Base-by-base conservation (phyloP, 1,140 invertebrate species). In the Sycobia sp. region DNA sequence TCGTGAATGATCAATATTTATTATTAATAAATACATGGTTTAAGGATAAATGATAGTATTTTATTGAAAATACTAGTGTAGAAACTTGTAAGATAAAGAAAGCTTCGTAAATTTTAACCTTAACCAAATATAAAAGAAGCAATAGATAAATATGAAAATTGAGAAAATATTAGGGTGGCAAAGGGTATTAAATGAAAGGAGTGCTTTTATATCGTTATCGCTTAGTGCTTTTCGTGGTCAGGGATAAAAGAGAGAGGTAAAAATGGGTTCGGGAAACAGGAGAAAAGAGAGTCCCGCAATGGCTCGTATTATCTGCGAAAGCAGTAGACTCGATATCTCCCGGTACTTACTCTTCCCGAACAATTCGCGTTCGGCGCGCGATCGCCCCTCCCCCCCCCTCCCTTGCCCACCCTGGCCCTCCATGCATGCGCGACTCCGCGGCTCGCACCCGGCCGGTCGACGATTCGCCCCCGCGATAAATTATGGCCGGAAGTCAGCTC, bases 261-360 rank as follows among this genome's bases (percentile, higher is more conserved):
- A 27, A 50, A 25, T 10, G 20, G 13, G n/a, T 18, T n/a, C 9
- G 38, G 27, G 36, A 20, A 18, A 14, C 16, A 39, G 16, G 25
- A 16, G 43, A 41, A 23, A 16, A 50, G 29, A 38, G 32, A 32
- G 23, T 11, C n/a, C 29, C 41, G 47, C 47, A 55, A 55, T 55
- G 23, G 53, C 34, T 39, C 34, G 56, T 47, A 60, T 60, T 60
- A 60, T 57, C 54, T 51, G 56, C 56, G 43, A 58, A 46, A 56
- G 54, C 54, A n/a, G 54, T 32, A 20, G 39, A 51, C 23, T 43
- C 59, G 59, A 61, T 61, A 54, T 60, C 47, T 60, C 58, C 27
- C 32, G 59, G 59, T 38, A 46, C 50, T 61, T 61, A 54, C 49
- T 61, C 59, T 61, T 61, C 27, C 23, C 59, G 50, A 54, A 60